Evolutionary conservation across 2,113 vertebrate genomes (phyloP), one percentile per base, ranked within the genome.

Genomic region (Rousettus leschenaultii): DNA sequence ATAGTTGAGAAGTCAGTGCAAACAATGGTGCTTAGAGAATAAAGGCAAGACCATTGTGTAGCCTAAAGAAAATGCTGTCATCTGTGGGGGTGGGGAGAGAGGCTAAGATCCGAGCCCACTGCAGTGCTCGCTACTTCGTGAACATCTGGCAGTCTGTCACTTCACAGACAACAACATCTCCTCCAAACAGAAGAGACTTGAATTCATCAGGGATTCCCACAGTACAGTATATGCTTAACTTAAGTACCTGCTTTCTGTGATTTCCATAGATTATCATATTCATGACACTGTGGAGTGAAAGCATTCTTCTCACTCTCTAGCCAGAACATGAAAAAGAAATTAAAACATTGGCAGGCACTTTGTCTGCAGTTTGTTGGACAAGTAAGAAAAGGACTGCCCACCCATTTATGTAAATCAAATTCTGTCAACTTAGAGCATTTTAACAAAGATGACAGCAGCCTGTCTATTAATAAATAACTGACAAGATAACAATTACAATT

Each of bases 221-320:
- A 98, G 98, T 98, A 98, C 98, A 97, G 98, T 98, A 98, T 98
- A 98, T 99, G 98, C 98, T 99, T 99, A 99, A 99, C 98, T 98
- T 98, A 99, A 98, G 98, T 99, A 99, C 98, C 99, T 98, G 98
- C 98, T 98, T 98, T 97, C 98, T 53, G 89, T 98, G 98, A 99
- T 99, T 99, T 99, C 99, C 98, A 98, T 98, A 98, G 99, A 99
- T 99, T 99, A 99, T 98, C 99, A 99, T 99, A 99, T 99, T 99
- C 98, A 99, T 99, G 99, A 99, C 98, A 98, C 96, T 97, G 98
- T 96, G 97, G 98, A 99, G 98, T 98, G 98, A 98, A 98, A 98
- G 98, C 98, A 98, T 98, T 98, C 98, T 98, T 98, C 98, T 99
- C 97, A 97, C 97, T 98, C 97, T 97, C 97, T 98, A 98, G 98